These are phyloP conservation scores for Labia minor DNA, from an alignment of 2,888 invertebrate genomes.

Conservation along the genomic window DNA sequence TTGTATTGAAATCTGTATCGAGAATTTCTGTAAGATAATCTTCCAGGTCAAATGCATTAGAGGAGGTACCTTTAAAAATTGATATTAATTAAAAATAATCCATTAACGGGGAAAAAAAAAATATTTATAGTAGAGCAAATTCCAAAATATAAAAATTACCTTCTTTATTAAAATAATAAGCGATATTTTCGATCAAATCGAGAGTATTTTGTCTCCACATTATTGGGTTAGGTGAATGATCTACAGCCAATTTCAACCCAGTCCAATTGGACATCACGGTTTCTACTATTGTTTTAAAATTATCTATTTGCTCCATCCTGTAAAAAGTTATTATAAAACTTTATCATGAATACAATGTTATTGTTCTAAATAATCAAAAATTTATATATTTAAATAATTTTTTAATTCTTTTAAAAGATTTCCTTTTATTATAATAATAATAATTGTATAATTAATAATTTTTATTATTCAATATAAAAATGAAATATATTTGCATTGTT, in stretches of 20 bases:
- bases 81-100: background rate
- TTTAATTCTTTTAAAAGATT: too few relatives aligned
- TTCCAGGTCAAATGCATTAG: conserved; percentile 1
- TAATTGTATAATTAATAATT: too few relatives aligned
- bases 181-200: background rate
- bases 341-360: too few relatives aligned
- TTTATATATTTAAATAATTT: too few relatives aligned
- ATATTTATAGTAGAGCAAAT: too few relatives aligned
- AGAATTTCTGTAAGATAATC: background rate
- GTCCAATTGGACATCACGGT: background rate
- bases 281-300: background rate
- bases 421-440: too few relatives aligned
- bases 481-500: too few relatives aligned
- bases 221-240: background rate
- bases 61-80: background rate
- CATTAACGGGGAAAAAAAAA: background rate
- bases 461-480: too few relatives aligned
- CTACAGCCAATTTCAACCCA: background rate
- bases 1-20: conserved; percentile 14
- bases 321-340: background rate
- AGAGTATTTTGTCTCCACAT: background rate
- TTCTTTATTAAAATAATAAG: too few relatives aligned
- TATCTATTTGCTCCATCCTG: background rate
- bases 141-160: too few relatives aligned
- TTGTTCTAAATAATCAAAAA: too few relatives aligned